Evolutionary conservation across 2,797 vertebrate genomes (phyloP), one percentile per base, ranked within the genome.

Genomic region (Cossypha caffra): DNA sequence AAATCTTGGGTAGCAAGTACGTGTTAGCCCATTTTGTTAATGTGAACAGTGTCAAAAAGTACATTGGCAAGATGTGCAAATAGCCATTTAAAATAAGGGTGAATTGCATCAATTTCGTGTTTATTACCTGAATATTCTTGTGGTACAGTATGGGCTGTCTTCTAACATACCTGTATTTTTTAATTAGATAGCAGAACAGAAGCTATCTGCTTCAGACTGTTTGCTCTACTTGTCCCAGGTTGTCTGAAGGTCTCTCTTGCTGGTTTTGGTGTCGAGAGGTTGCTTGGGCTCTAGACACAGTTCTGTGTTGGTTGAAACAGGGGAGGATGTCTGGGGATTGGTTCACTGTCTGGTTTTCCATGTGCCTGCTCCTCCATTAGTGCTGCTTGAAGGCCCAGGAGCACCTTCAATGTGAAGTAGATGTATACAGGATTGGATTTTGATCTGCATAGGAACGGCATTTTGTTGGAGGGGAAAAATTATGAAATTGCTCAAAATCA

Each of bases 381-480:
- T 76, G 45, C 37, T 63, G 18, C 14, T 10, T 51, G 24, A 61
- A 71, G 10, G 42, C 76, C 69, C 52, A 54, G n/a, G 78, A 85
- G 17, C 61, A 38, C 47, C 51, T 86, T 91, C 64, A 28, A 26
- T 54, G 48, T 43, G 64, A 11, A 5, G 7, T 33, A 24, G 25
- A 26, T 37, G 4, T 17, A 4, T 48, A 26, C 6, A 69, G 58
- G 43, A 31, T 84, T 80, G 48, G 26, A 85, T 83, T 86, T 92
- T 74, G 26, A 38, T 63, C 72, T n/a, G 8, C 2, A 0, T 2
- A 21, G 64, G 28, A 69, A 35, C 84, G 7, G 0, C 19, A 3
- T 73, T 64, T 13, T 23, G 25, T 25, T 54, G 16, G 8, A 12
- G 18, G 20, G 14, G 9, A 1, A n/a, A 19, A 74, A 38, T 15